A percentile compares a stretch with the other conserved stretches of the same genome.
phyloP scores from a whole-genome alignment of 1,140 invertebrate species.

The Drosophila bocki region DNA sequence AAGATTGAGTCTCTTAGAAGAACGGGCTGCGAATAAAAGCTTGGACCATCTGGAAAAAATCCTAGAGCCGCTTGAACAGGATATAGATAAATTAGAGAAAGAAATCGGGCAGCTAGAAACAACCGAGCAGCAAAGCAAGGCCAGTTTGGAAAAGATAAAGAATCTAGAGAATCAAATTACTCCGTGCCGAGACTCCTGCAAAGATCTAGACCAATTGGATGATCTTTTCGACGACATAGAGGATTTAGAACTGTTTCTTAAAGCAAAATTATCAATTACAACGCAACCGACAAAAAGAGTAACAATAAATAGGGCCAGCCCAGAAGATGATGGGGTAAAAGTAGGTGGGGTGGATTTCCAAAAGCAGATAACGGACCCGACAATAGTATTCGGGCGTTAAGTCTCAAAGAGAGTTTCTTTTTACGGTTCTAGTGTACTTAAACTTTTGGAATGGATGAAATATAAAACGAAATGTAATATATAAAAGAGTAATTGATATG shows the following conservation, averaged over 20 bases:
- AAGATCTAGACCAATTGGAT: background rate
- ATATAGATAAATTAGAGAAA: background rate
- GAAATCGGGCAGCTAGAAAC: background rate
- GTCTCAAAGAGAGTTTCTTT: no score
- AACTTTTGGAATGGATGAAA: no score
- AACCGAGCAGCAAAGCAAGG: background rate
- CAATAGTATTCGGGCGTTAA: background rate
- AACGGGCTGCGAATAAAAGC: background rate
- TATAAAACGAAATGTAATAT: no score
- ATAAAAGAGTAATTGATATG: no score
- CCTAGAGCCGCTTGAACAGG: background rate
- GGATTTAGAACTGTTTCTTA: background rate
- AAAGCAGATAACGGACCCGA: background rate
- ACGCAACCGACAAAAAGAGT: background rate
- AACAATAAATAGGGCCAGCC: background rate
- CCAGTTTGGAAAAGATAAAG: background rate
- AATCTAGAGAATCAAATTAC: background rate
- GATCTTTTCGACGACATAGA: constrained; percentile 9
- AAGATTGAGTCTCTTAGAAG: background rate
- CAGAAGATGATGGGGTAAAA: background rate
- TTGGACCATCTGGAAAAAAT: background rate
- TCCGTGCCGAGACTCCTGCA: background rate
- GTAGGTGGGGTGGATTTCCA: background rate
- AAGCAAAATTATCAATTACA: background rate
- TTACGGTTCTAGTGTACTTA: no score